phyloP scores from a whole-genome alignment of 1,140 invertebrate genomes.

The Megathymus violae region DNA sequence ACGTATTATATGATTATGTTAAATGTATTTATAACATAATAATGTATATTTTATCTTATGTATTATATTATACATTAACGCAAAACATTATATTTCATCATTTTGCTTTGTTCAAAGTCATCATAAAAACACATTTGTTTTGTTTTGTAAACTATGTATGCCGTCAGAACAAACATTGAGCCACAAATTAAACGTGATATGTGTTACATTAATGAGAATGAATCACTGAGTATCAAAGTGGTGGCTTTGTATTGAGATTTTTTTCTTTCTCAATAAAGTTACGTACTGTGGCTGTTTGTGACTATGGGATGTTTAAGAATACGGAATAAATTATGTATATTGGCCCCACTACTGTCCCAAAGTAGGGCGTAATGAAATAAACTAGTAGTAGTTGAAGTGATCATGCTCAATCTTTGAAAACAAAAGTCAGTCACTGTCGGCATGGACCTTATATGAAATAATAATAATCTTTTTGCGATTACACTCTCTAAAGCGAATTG shows the following conservation, averaged over 20 bases:
- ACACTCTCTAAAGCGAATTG: slow-evolving; percentile 9
- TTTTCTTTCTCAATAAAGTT: not conserved
- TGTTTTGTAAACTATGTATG: slow-evolving; percentile 12
- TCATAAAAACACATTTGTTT: slow-evolving; percentile 4
- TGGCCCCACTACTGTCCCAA: not conserved
- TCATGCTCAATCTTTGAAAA: slow-evolving; percentile 1
- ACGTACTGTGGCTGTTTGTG: not conserved
- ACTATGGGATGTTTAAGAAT: not conserved
- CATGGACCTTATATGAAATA: slow-evolving; percentile 18
- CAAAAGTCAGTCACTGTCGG: not conserved
- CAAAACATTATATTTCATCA: too few species aligned
- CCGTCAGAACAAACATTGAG: slow-evolving; percentile 16
- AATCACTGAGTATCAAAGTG: slow-evolving; percentile 7
- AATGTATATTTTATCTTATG: too few species aligned
- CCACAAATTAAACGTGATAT: slow-evolving; percentile 9
- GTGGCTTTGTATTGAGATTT: slow-evolving; percentile 12
- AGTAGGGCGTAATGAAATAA: slow-evolving; percentile 17
- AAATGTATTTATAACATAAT: too few species aligned
- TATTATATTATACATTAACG: too few species aligned
- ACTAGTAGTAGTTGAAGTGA: slow-evolving; percentile 9
- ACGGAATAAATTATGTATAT: slow-evolving; percentile 27
- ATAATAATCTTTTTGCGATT: slow-evolving; percentile 43
- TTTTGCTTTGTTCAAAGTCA: not conserved
- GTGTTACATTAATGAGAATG: slow-evolving; percentile 3
- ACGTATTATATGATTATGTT: too few species aligned